These are phyloP conservation scores for Melanotaenia pygmaea DNA, from an alignment of 2,797 vertebrate species.

Conservation along the genomic window DNA sequence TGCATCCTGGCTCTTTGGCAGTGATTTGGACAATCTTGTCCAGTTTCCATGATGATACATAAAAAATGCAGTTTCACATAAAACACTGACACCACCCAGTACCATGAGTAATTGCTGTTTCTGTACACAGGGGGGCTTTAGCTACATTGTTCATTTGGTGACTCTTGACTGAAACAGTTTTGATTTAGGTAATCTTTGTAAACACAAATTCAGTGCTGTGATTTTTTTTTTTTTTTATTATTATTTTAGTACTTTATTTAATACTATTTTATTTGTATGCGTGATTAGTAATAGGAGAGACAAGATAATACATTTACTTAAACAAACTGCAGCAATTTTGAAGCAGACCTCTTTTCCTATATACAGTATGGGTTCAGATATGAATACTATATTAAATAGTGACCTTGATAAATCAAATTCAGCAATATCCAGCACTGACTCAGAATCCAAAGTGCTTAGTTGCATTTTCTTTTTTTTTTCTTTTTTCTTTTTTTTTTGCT, in stretches of 20 bases:
- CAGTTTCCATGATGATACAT: constrained; percentile 70
- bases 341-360: no score
- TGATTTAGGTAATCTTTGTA: constrained; percentile 2
- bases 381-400: no score
- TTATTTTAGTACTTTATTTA: not conserved
- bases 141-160: not conserved
- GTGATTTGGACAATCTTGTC: constrained; percentile 48
- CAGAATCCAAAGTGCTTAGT: no score
- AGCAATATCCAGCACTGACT: no score
- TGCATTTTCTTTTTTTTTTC: no score
- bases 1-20: constrained; percentile 34
- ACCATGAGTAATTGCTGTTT: constrained; percentile 53
- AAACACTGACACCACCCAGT: constrained; percentile 41
- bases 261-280: not conserved
- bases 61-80: constrained; percentile 51
- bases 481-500: no score
- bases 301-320: not conserved
- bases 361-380: not conserved
- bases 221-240: not conserved
- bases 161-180: not conserved
- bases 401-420: no score
- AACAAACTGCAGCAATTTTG: not conserved
- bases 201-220: not conserved
- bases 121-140: constrained; percentile 14
- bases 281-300: not conserved